Evolutionary conservation across 2,113 vertebrate species (phyloP).

Genomic region (Jacana jacana): DNA sequence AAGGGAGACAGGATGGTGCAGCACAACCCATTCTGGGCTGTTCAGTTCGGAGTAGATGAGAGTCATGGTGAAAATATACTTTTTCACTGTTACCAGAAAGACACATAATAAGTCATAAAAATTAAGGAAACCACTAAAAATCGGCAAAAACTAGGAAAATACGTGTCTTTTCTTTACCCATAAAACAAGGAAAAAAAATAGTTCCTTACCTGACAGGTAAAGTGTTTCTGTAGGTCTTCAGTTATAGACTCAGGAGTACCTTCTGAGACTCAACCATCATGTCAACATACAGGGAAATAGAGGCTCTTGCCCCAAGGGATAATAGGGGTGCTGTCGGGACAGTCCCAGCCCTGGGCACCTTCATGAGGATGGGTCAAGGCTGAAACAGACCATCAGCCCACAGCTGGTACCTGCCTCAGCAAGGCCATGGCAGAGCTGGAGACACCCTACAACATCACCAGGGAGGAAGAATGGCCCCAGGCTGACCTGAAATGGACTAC

Average conservation of each 20-base stretch:
- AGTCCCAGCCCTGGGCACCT: background rate
- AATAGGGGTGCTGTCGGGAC: background rate
- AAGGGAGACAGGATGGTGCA: background rate
- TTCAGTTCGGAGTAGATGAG: background rate
- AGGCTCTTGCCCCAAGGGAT: background rate
- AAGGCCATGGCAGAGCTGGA: background rate
- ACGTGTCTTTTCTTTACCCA: background rate
- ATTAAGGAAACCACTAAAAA: background rate
- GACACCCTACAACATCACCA: fast-evolving
- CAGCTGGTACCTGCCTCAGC: fast-evolving
- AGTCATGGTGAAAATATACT: background rate
- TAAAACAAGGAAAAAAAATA: background rate
- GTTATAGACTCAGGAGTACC: background rate
- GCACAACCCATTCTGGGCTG: background rate
- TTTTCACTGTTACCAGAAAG: background rate
- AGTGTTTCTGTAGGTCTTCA: background rate
- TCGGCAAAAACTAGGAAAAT: background rate
- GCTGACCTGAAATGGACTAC: background rate
- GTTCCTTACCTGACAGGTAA: background rate
- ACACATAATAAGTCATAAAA: background rate
- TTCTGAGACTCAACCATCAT: background rate
- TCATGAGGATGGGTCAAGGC: no score
- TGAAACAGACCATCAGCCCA: background rate
- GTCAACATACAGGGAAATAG: background rate
- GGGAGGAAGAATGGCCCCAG: fast-evolving